Evolutionary conservation across 2,113 vertebrate species (phyloP), one percentile per base, ranked within the genome.

Genomic region (Ciconia boyciana): DNA sequence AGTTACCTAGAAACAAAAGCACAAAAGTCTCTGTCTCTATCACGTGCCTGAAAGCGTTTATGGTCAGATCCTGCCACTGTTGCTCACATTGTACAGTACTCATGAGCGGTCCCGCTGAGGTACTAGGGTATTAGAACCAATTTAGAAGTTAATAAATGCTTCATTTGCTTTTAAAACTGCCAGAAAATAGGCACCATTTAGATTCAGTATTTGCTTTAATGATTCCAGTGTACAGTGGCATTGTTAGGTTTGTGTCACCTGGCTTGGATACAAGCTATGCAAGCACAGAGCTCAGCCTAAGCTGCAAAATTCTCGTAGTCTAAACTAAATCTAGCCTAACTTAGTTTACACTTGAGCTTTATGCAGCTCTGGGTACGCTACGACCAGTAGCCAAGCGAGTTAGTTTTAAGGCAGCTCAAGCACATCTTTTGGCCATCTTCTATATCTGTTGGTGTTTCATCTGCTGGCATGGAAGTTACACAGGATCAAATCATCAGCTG

Each of bases 1-100:
- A 85, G 97, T 98, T 94, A 97, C 98, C 96, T 98, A 97, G 98
- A 97, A 97, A 98, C 97, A 89, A 96, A 87, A 95, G 96, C 89
- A 77, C 55, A 87, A 74, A 76, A 89, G 90, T 94, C 64, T 89
- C 77, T 96, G 62, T 84, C 69, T 93, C 77, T 91, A 8, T 97
- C 95, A 93, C 84, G 83, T 95, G 94, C 89, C 87, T 69, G 71
- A 93, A 95, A 90, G 39, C 20, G 1, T 94, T 95, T 89, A 66
- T 70, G 84, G 70, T 79, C 91, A 72, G 49, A 94, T 85, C 74
- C 81, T 94, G 58, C 65, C 55, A 11, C 58, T 43, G 31, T 39
- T 49, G 54, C 24, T 94, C 34, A 34, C 41, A 34, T 25, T 0
- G 1, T 65, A 32, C 24, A 48, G 55, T 58, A 71, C 16, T 78